Evolutionary conservation across 2,888 invertebrate species (phyloP).

Genomic region (Heliconius ismenius): DNA sequence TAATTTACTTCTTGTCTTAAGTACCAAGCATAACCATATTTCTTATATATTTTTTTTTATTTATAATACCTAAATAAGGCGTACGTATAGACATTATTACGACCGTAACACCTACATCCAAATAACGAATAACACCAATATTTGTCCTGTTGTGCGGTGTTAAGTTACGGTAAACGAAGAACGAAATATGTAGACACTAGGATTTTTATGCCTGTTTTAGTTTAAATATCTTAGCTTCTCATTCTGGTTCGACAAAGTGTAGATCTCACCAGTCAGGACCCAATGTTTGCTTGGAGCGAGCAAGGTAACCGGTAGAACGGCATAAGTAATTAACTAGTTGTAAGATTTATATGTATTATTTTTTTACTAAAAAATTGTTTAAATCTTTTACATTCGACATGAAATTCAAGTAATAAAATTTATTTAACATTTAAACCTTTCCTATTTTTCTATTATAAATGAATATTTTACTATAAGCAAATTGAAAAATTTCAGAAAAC

Average conservation of each 20-base stretch:
- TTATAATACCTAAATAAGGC: too few relatives aligned
- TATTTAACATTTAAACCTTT: neutral
- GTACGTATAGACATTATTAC: too few relatives aligned
- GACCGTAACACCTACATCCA: too few relatives aligned
- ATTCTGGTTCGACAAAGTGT: neutral
- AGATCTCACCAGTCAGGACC: neutral
- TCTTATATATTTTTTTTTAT: too few relatives aligned
- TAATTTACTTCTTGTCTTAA: too few relatives aligned
- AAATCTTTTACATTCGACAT: neutral
- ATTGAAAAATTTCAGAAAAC: conserved; percentile 60
- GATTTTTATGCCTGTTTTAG: neutral
- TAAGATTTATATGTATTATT: too few relatives aligned
- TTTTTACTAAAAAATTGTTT: too few relatives aligned
- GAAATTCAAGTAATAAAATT: neutral
- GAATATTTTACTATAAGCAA: neutral
- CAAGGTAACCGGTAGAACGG: neutral
- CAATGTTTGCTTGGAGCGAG: neutral
- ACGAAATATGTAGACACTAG: neutral
- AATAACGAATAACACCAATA: too few relatives aligned
- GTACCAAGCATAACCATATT: too few relatives aligned
- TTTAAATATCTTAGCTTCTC: neutral
- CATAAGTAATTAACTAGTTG: too few relatives aligned
- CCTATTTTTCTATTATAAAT: neutral
- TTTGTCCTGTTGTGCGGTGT: too few relatives aligned
- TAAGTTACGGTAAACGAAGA: neutral